A percentile compares a stretch with the other conserved stretches of the same genome.
phyloP scores from a whole-genome alignment of 2,797 vertebrate genomes.

The Mus minutoides region DNA sequence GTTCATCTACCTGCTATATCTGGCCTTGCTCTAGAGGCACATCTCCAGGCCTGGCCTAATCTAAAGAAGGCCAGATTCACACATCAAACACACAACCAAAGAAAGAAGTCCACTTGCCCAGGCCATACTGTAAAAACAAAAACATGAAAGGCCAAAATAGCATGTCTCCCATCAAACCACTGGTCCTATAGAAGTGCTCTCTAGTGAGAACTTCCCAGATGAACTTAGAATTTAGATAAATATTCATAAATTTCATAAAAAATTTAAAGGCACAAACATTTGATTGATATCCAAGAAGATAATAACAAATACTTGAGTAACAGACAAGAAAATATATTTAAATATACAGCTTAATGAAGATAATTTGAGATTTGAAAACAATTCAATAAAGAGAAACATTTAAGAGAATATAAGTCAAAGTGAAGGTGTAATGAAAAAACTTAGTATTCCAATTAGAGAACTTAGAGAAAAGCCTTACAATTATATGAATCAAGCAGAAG shows the following conservation, averaged over 20 bases:
- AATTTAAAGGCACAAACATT: background rate
- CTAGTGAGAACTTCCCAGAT: background rate
- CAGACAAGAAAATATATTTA: background rate
- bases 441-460: background rate
- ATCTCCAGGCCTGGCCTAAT: background rate
- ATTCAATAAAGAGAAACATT: background rate
- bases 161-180: background rate
- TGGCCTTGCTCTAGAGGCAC: background rate
- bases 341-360: background rate
- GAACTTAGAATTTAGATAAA: background rate
- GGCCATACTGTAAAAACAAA: background rate
- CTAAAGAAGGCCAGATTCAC: background rate
- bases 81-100: background rate
- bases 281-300: background rate
- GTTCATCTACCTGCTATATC: background rate
- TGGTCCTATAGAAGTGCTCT: background rate
- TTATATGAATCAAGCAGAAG: background rate
- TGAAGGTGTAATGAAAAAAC: background rate
- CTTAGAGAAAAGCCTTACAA: background rate
- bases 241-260: background rate
- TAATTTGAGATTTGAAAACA: background rate
- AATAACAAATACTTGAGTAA: background rate
- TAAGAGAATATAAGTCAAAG: background rate
- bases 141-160: background rate
- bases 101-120: background rate